These are phyloP conservation scores for Drosophila subquinaria DNA, from an alignment of 2,888 invertebrate species.

Conservation along the genomic window DNA sequence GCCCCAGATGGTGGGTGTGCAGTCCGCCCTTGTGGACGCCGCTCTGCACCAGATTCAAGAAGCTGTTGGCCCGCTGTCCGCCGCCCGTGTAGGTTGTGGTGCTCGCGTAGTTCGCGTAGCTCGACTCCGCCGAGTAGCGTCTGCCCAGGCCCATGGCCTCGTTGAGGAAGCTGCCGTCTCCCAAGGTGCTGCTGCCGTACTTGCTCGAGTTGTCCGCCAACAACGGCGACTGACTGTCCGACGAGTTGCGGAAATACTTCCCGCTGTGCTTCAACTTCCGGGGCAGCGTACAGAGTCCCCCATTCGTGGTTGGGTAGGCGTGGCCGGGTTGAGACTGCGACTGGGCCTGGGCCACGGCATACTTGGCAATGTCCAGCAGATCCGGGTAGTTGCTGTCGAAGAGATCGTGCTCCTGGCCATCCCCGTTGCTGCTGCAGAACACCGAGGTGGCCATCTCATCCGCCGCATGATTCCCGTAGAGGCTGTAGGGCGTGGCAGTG, in stretches of 20 bases:
- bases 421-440: conserved; percentile 83
- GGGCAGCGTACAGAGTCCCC: conserved; percentile 90
- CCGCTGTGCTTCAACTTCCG: conserved; percentile 83
- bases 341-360: conserved; percentile 81
- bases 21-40: conserved; percentile 73
- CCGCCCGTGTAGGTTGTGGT: conserved; percentile 82
- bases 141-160: conserved; percentile 85
- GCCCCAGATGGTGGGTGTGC: conserved; percentile 69
- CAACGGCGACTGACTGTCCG: conserved; percentile 91
- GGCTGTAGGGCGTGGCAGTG: conserved; percentile 33
- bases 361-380: conserved; percentile 84
- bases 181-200: conserved; percentile 89
- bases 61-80: conserved; percentile 88
- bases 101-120: conserved; percentile 82
- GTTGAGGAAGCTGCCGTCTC: conserved; percentile 88
- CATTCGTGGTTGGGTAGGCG: conserved; percentile 57
- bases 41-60: conserved; percentile 88
- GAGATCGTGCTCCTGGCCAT: conserved; percentile 85
- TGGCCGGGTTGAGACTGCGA: conserved; percentile 28
- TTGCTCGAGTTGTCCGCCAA: conserved; percentile 88
- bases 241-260: conserved; percentile 84
- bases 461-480: conserved; percentile 63
- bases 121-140: conserved; percentile 86
- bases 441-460: conserved; percentile 83
- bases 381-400: conserved; percentile 85